Base-by-base conservation (phyloP, 2,113 vertebrate species). In the Paralichthys olivaceus region DNA sequence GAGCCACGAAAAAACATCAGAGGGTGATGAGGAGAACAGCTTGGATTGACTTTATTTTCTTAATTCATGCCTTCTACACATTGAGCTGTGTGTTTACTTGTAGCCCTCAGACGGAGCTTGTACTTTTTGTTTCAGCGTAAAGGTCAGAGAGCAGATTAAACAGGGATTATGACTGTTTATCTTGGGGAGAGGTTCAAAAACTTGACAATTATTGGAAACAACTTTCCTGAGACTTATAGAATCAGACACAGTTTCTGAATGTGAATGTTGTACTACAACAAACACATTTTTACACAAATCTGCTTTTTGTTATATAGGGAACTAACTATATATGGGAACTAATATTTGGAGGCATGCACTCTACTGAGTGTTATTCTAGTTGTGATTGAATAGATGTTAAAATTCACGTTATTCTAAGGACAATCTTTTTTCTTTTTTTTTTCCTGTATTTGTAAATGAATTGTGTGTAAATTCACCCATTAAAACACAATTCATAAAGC, bases 111-210 rank as follows among this genome's bases (percentile, higher is more conserved):
- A 65, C 28, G 23, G 43, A 28, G 29, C 14, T 60, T 26, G 45
- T 25, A 5, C 19, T 57, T 7, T 19, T 20, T 25, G 23, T 37
- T 55, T 76, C 22, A 32, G n/a, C 29, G 25, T 51, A 32, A 45
- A 55, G 53, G 53, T 74, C 59, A 83, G 45, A 43, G 63, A 54
- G 28, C n/a, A 19, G 0, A 23, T 32, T 19, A 26, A 7, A 19
- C 32, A 37, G 23, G 22, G 22, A 26, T 22, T 6, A 3, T 34
- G 51, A n/a, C 14, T 63, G 40, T 69, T 45, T 61, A 13, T 29
- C 29, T 8, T 26, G 15, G n/a, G 4, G 32, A 55, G 56, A 4
- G 17, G 4, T 51, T 28, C 3, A 40, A 13, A 29, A 22, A 20
- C 5, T 14, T 40, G 7, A 17, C 32, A 8, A 28, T 20, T 1